phyloP scores from a whole-genome alignment of 1,140 invertebrate species.

The Cydia strobilella region DNA sequence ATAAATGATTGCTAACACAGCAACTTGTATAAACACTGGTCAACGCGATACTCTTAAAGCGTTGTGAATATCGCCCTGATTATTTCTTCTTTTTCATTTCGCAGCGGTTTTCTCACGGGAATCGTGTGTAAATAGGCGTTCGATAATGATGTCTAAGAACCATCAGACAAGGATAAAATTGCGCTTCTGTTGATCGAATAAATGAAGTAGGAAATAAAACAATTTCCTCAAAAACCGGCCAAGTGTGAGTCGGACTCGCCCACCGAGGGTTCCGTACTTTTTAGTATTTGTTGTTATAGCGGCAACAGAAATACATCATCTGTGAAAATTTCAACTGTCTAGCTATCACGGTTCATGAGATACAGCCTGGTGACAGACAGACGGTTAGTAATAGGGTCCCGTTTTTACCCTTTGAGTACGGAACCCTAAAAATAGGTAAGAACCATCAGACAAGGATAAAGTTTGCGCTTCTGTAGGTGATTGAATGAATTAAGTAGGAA shows the following conservation, averaged over 20 bases:
- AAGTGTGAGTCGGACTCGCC: too few species aligned
- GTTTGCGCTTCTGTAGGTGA: background rate
- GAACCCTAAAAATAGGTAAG: too few species aligned
- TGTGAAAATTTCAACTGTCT: too few species aligned
- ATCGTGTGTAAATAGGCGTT: background rate
- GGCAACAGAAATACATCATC: too few species aligned
- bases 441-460: background rate
- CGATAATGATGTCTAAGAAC: background rate
- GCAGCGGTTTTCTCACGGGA: constrained; percentile 12
- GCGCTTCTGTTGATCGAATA: background rate
- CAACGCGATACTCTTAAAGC: background rate
- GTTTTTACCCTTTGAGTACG: too few species aligned
- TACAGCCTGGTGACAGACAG: too few species aligned
- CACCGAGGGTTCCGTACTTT: too few species aligned
- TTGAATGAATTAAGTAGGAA: background rate
- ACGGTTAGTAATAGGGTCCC: too few species aligned
- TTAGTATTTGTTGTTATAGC: too few species aligned
- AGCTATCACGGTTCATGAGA: too few species aligned
- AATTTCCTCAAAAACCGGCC: background rate
- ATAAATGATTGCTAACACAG: too few species aligned
- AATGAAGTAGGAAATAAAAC: background rate
- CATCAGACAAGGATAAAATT: background rate
- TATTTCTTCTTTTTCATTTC: constrained; percentile 11
- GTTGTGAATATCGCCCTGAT: background rate
- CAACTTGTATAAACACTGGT: too few species aligned